Evolutionary conservation across 2,797 vertebrate species (phyloP).

Genomic region (Leontopithecus rosalia): DNA sequence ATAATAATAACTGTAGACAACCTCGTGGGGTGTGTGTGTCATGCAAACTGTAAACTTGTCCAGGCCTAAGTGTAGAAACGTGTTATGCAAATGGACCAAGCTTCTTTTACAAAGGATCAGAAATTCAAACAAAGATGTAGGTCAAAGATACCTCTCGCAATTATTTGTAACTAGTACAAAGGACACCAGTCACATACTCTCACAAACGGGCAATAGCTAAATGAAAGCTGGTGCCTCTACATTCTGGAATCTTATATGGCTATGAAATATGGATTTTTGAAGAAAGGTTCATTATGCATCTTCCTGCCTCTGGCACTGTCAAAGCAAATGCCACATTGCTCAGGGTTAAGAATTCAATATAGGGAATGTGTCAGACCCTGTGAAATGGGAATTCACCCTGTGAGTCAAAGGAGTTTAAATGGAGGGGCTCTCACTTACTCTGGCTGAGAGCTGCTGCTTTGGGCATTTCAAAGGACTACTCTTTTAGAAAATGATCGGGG

Average conservation of each 20-base stretch:
- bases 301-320: neutral
- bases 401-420: neutral
- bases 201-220: neutral
- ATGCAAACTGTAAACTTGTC: neutral
- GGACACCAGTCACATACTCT: neutral
- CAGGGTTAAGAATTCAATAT: conserved; percentile 13
- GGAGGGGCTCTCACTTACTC: neutral
- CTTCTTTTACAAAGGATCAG: neutral
- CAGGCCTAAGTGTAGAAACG: neutral
- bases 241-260: neutral
- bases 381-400: neutral
- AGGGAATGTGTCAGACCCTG: neutral
- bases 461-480: neutral
- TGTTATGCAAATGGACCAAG: neutral
- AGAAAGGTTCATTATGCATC: neutral
- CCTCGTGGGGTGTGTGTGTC: neutral
- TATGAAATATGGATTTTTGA: neutral
- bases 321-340: neutral
- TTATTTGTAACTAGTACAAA: neutral
- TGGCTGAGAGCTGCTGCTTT: neutral
- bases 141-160: neutral
- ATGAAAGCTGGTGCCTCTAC: too few species aligned
- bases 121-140: neutral
- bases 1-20: neutral
- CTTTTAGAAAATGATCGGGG: neutral